phyloP scores from a whole-genome alignment of 2,888 invertebrate species.

The Tenthredo notha region DNA sequence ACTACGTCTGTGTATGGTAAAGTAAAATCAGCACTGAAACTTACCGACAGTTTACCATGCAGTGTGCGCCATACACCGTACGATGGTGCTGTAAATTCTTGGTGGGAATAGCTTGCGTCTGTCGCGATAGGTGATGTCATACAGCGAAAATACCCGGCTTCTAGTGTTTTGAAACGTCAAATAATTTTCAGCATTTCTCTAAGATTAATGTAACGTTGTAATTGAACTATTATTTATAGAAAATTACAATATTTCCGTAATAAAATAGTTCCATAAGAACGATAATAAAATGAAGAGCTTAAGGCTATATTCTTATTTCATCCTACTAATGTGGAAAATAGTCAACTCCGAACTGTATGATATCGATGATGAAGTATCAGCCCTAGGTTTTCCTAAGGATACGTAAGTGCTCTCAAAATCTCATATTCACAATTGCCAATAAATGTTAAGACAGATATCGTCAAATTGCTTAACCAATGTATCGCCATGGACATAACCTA shows the following conservation, averaged over 20 bases:
- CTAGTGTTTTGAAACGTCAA: neutral
- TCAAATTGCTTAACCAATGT: neutral
- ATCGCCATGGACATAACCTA: neutral
- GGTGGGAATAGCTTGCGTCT: neutral
- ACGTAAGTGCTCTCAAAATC: conserved; percentile 2
- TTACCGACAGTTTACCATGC: too few species aligned
- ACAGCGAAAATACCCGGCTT: neutral
- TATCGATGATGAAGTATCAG: neutral
- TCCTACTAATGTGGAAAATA: conserved; percentile 16
- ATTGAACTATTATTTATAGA: neutral
- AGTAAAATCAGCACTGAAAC: too few species aligned
- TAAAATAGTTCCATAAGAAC: neutral
- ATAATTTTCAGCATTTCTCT: neutral
- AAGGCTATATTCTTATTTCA: conserved; percentile 1
- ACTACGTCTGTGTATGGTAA: too few species aligned
- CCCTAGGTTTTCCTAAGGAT: neutral
- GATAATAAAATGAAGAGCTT: conserved; percentile 11
- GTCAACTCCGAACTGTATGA: neutral
- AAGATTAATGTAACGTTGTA: neutral
- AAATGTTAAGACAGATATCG: neutral
- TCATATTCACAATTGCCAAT: neutral
- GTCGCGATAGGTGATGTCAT: neutral
- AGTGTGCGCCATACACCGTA: too few species aligned
- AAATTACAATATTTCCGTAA: neutral
- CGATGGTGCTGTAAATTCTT: too few species aligned